Evolutionary conservation across 2,888 invertebrate species (phyloP), one percentile per base, ranked within the genome.

Genomic region (Seira musarum): DNA sequence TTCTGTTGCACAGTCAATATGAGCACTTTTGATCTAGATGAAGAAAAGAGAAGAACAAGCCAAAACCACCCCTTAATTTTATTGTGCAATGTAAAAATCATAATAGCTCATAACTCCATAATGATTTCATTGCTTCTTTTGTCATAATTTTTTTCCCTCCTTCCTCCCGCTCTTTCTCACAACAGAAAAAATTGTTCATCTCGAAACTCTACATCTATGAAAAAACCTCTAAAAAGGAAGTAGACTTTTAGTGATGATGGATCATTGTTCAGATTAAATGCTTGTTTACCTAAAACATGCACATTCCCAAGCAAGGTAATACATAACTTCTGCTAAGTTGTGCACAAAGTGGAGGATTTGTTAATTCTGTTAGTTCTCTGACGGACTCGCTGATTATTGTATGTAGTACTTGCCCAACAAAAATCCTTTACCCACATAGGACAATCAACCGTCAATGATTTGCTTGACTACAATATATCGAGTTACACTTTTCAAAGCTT

Each of bases 231-330:
- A 68, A 75, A 74, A 75, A 75, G 80, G 75, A 71, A 80, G 63
- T 49, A 25, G 8, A 67, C 35, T 30, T 65, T 13, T 67, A 63
- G 17, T 64, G 57, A 71, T 75, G 80, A 60, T 60, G 74, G 80
- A 80, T 75, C 75, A 80, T 80, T 75, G 80, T 74, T 80, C 80
- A 74, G 73, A 74, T 80, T 80, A 65, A 30, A 80, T 69, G 80
- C 74, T 49, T 80, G 46, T 74, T 80, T 69, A 74, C 74, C 24
- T 22, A 15, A 70, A 69, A 74, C 68, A 68, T 17, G 53, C 3
- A 53, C 6, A 53, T 53, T 53, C 13, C 53, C 53, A 53, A 53
- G 15, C 6, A 53, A 53, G 53, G 53, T 17, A 53, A 53, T 13
- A 53, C 8, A 8, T 30, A 30, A n/a, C n/a, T n/a, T n/a, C 53